phyloP scores from a whole-genome alignment of 2,888 invertebrate species.

The Disparrhopalites patrizii region DNA sequence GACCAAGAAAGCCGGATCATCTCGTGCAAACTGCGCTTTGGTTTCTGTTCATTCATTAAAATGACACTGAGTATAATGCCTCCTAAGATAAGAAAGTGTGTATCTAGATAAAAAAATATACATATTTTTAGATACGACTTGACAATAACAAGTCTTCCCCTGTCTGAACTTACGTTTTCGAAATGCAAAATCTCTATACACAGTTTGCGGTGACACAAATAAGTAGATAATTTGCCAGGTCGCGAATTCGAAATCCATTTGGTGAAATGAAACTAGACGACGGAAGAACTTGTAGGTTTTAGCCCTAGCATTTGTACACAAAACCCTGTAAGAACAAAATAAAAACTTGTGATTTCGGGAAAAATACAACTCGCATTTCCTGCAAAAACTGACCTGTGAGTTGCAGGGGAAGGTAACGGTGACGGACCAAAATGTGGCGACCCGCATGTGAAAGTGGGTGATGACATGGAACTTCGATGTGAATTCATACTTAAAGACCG shows the following conservation, averaged over 20 bases:
- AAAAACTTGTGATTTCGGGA: neutral
- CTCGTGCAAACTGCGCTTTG: constrained; percentile 96
- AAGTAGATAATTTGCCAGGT: constrained; percentile 99
- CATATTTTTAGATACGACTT: too few relatives aligned
- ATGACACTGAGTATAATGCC: too few relatives aligned
- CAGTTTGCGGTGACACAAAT: constrained; percentile 90
- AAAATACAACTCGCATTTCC: too few relatives aligned
- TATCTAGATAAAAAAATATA: too few relatives aligned
- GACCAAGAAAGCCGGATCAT: constrained; percentile 97
- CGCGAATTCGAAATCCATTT: constrained; percentile 99
- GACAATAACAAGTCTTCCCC: constrained; percentile 20
- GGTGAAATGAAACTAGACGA: constrained; percentile 80
- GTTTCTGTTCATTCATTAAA: constrained; percentile 64
- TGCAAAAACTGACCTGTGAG: constrained; percentile 46
- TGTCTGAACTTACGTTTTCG: constrained; percentile 94
- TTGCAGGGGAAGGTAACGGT: constrained; percentile 42
- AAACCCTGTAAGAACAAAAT: constrained; percentile 55
- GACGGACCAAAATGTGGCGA: constrained; percentile 39
- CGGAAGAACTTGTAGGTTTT: constrained; percentile 84
- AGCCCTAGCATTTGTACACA: constrained; percentile 76
- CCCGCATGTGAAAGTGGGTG: constrained; percentile 2
- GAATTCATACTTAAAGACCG: constrained; percentile 13
- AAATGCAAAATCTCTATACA: constrained; percentile 94
- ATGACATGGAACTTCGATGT: constrained; percentile 11
- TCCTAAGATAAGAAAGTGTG: too few relatives aligned